These are phyloP conservation scores for Piaya cayana DNA, from an alignment of 2,113 vertebrate species.

Conservation along the genomic window DNA sequence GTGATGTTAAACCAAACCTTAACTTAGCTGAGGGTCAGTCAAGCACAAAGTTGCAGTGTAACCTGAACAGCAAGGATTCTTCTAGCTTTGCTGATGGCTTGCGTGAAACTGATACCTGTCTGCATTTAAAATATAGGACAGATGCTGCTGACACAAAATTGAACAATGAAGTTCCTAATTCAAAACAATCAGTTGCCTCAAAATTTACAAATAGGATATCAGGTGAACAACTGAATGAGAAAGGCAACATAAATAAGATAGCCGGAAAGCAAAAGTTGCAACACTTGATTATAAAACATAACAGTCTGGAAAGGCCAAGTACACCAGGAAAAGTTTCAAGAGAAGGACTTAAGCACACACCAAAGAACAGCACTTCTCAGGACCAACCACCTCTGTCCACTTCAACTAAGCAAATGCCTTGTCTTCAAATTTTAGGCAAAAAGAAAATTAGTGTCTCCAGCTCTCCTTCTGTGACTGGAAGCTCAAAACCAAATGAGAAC, in stretches of 20 bases:
- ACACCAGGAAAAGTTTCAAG: conserved; percentile 13
- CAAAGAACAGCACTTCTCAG: neutral
- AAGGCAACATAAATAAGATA: conserved; percentile 60
- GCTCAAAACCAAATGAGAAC: neutral
- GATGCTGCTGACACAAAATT: neutral
- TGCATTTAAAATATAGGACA: fast-evolving
- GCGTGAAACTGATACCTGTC: neutral
- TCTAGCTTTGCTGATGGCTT: neutral
- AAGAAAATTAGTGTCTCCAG: neutral
- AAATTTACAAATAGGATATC: conserved; percentile 65
- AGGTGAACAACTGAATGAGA: conserved; percentile 62
- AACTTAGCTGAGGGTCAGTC: conserved; percentile 11
- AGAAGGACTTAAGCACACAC: conserved; percentile 16
- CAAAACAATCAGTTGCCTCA: neutral
- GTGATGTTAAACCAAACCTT: neutral
- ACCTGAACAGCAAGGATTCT: neutral
- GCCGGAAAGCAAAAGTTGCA: conserved; percentile 54
- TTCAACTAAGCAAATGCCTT: neutral
- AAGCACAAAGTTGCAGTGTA: neutral
- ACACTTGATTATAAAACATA: conserved; percentile 29
- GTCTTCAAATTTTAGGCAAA: neutral
- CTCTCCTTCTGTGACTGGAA: neutral
- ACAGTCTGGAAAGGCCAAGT: conserved; percentile 67
- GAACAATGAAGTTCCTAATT: neutral
- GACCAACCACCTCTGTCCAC: neutral